Conservation (phyloP, 2,888 invertebrate genomes). For the Drosophila mulleri region DNA sequence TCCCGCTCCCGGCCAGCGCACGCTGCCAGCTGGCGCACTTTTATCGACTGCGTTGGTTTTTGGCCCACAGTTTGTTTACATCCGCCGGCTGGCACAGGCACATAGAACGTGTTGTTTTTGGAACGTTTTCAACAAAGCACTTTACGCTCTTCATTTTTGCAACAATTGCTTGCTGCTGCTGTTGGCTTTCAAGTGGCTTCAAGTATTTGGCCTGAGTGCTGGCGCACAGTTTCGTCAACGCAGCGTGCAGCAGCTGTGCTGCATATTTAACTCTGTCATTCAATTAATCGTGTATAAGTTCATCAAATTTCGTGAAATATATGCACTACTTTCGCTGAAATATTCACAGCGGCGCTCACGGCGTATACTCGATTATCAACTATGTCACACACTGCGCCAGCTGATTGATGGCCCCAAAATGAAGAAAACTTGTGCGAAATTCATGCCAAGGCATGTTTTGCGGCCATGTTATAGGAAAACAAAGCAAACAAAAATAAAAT, state of each 20-base stretch:
- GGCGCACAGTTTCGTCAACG: conserved; percentile 53
- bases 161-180: conserved; percentile 55
- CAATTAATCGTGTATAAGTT: conserved; percentile 47
- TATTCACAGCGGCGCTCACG: conserved; percentile 35
- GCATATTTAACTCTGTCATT: conserved; percentile 47
- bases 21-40: conserved; percentile 61
- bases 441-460: conserved; percentile 18
- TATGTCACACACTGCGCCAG: conserved; percentile 56
- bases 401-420: conserved; percentile 62
- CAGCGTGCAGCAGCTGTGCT: conserved; percentile 20
- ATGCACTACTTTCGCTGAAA: conserved; percentile 28
- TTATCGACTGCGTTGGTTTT: conserved; percentile 68
- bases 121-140: conserved; percentile 81
- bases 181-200: conserved; percentile 70
- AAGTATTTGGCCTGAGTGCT: conserved; percentile 61
- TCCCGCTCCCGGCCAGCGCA: background rate
- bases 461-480: background rate
- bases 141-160: conserved; percentile 69
- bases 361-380: conserved; percentile 65
- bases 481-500: background rate
- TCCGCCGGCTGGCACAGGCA: conserved; percentile 30
- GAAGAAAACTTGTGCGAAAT: conserved; percentile 14
- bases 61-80: conserved; percentile 63
- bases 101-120: conserved; percentile 69
- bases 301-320: conserved; percentile 46